A percentile compares a stretch with the other conserved stretches of the same genome.
Conservation (phyloP, 2,888 invertebrate genomes). For the Macrosoma leucophasiata region DNA sequence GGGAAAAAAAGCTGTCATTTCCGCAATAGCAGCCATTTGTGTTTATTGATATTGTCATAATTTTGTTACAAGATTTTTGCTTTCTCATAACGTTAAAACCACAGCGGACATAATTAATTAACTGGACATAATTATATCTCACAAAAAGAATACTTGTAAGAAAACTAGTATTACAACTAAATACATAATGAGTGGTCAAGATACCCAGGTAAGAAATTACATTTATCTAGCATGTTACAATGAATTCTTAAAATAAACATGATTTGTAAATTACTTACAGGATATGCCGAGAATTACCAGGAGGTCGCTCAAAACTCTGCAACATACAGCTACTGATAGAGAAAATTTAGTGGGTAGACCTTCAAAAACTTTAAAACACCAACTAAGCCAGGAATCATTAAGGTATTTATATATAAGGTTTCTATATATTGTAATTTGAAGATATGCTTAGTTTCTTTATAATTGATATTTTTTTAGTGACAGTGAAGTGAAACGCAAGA, state of each 20-base stretch:
- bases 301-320: constrained; percentile 84
- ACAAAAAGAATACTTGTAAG: too few relatives aligned
- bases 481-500: constrained; percentile 65
- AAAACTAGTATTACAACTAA: too few relatives aligned
- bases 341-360: constrained; percentile 85
- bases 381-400: constrained; percentile 59
- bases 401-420: not conserved
- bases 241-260: too few relatives aligned
- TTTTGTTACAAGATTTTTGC: too few relatives aligned
- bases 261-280: constrained; percentile 35
- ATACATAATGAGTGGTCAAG: not conserved
- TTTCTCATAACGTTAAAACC: too few relatives aligned
- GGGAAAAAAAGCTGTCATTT: too few relatives aligned
- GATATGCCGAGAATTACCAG: constrained; percentile 77
- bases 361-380: constrained; percentile 65
- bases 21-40: too few relatives aligned
- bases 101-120: too few relatives aligned
- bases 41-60: too few relatives aligned
- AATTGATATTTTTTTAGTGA: constrained; percentile 37
- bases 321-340: constrained; percentile 81
- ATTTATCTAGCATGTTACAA: not conserved
- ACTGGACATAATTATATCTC: too few relatives aligned
- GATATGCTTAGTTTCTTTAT: not conserved
- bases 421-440: too few relatives aligned
- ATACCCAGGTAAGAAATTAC: constrained; percentile 4